Evolutionary conservation across 2,888 invertebrate genomes (phyloP), one percentile per base, ranked within the genome.

Genomic region (Zele albiditarsus): DNA sequence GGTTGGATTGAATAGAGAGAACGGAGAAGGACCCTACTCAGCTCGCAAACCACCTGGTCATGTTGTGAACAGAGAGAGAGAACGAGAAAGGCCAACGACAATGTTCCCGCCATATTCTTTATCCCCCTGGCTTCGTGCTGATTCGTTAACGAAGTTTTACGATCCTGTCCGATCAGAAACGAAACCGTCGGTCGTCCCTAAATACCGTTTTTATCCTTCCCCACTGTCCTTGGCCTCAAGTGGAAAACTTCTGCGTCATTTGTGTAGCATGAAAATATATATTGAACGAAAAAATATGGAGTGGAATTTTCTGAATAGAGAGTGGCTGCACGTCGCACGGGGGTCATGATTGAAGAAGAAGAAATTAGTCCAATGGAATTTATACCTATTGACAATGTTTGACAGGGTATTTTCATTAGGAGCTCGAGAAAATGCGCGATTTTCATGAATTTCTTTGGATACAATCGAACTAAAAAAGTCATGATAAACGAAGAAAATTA

Each of bases 71-170:
- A 53, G 8, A 20, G 20, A 53, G 23, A 20, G 23, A 20, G 28
- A 63, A 38, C 12, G 31, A 20, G 63, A 33, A 63, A 53, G 1
- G 0, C n/a, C 6, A 8, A 53, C 20, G 20, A 53, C 8, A 23
- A 53, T 53, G 23, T 53, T 53, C 53, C 53, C 53, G 53, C 53
- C 53, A 53, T 53, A 20, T 53, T 53, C 53, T 53, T 53, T 53
- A 53, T 53, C 6, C 23, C 53, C 23, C 53, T 23, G n/a, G 20
- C 20, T 20, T 1, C 10, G 6, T 20, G n/a, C 23, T 20, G 20
- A 53, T 53, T 53, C 6, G 53, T 38, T 6, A 6, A 53, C 53
- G 53, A 20, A 53, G 8, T 20, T 53, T 20, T 53, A 53, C 53
- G 53, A 53, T 53, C 23, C 20, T 53, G 23, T 20, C 20, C 53